Base-by-base conservation (phyloP, 2,888 invertebrate genomes). In the Baronia brevicornis region DNA sequence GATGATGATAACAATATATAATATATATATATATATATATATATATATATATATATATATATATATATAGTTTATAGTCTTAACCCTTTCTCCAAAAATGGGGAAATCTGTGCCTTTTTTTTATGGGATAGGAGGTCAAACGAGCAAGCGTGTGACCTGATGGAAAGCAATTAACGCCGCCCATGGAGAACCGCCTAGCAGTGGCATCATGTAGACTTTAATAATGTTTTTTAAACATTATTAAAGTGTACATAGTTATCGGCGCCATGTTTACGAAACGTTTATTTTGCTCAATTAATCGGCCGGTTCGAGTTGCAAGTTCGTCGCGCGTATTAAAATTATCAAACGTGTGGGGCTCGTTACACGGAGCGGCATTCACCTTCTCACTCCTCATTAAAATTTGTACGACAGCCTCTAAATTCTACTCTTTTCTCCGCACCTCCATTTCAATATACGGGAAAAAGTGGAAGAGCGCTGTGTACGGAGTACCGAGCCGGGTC, bases 401-500 rank as follows among this genome's bases (percentile, higher is more conserved):
- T 79, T 82, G 78, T 72, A 72, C 79, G 77, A 74, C 74, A 77
- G 74, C 77, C 66, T 79, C 80, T 82, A 80, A 84, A 82, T 79
- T 80, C 78, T 78, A 80, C 79, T 79, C 80, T 82, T 79, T 80
- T 80, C 80, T 79, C 78, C 67, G 78, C 75, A 78, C 82, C 80
- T 84, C 78, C 79, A 78, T 82, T 84, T 82, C 82, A 82, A 82
- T 82, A 77, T 79, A 82, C 80, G 80, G 82, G 82, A 82, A 82
- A 84, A 84, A 84, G 75, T 82, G 73, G 78, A 80, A 78, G 79
- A 80, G 82, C 79, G 69, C 77, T 78, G 80, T 80, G 75, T 77
- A 78, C 77, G 69, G 72, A 77, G 79, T 65, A 70, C 72, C 60
- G 71, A 72, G 73, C 64, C 60, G 69, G 79, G 78, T 63, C 72